phyloP scores from a whole-genome alignment of 1,140 invertebrate species.

The Proales similis region DNA sequence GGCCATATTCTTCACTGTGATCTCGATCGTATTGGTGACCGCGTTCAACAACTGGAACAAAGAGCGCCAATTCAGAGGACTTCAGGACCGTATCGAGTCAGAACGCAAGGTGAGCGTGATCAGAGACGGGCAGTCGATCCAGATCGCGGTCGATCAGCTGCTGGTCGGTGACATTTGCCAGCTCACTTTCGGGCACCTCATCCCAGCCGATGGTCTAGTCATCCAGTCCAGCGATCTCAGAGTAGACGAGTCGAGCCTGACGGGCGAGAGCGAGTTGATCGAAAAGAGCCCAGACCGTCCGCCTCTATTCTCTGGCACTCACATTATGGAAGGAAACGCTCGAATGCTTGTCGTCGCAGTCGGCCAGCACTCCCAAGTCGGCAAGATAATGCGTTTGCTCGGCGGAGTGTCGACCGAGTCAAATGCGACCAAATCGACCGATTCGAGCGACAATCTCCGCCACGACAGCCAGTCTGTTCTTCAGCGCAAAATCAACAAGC shows the following conservation, averaged over 20 bases:
- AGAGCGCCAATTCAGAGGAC: conserved; percentile 89
- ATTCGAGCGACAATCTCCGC: too few relatives aligned
- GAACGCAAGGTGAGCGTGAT: conserved; percentile 98
- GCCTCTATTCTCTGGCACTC: conserved; percentile 86
- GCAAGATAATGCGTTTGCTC: conserved; percentile 95
- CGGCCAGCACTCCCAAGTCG: conserved; percentile 96
- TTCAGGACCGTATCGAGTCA: conserved; percentile 94
- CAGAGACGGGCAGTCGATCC: conserved; percentile 76
- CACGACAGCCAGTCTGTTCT: conserved; percentile 97
- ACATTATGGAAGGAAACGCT: conserved; percentile 99
- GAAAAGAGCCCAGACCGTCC: conserved; percentile 83
- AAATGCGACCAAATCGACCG: too few relatives aligned
- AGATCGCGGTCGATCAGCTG: conserved; percentile 90
- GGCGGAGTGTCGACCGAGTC: too few relatives aligned
- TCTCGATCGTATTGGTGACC: conserved; percentile 93
- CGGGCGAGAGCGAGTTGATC: conserved; percentile 97
- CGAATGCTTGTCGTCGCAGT: conserved; percentile 98
- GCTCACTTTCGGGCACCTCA: conserved; percentile 70
- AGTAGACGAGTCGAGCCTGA: conserved; percentile 94
- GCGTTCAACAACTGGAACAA: conserved; percentile 99
- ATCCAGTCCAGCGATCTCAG: conserved; percentile 99
- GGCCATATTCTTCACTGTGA: conserved; percentile 91
- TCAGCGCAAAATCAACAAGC: conserved; percentile 94
- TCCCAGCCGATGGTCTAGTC: conserved; percentile 92
- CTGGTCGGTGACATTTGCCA: conserved; percentile 98